Percentiles rank a stretch among this genome's conserved stretches.
Conservation (phyloP, 1,140 invertebrate genomes). For the Liolophura sinensis region DNA sequence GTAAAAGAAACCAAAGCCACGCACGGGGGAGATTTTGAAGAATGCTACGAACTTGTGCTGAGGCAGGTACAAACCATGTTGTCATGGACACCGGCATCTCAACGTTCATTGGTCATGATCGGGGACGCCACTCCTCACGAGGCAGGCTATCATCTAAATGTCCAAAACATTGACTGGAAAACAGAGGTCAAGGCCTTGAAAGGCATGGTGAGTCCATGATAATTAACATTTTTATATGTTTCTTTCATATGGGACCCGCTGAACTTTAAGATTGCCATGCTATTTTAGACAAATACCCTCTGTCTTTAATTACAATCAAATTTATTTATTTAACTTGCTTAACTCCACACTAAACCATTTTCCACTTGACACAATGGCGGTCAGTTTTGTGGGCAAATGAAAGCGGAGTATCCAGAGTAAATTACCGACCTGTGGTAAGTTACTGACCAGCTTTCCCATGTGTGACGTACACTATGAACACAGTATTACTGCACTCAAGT, state of each 20-base stretch:
- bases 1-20: constrained; percentile 28
- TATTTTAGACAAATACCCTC: constrained; percentile 4
- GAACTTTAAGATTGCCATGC: not conserved
- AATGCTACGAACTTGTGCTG: constrained; percentile 49
- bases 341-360: no score
- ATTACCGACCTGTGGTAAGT: no score
- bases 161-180: constrained; percentile 38
- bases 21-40: constrained; percentile 32
- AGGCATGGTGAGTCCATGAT: constrained; percentile 14
- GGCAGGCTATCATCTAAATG: constrained; percentile 23
- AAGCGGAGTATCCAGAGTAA: no score
- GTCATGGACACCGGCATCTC: constrained; percentile 44
- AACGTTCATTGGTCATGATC: constrained; percentile 45
- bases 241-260: not conserved
- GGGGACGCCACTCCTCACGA: constrained; percentile 43
- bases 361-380: no score
- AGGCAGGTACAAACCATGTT: constrained; percentile 34
- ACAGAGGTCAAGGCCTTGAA: constrained; percentile 26
- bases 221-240: constrained; percentile 2
- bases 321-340: no score
- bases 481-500: no score
- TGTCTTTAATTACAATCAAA: no score
- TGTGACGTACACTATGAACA: no score
- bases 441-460: no score
- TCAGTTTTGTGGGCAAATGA: no score